Evolutionary conservation across 2,113 vertebrate species (phyloP), one percentile per base, ranked within the genome.

Genomic region (Clarias batrachus): DNA sequence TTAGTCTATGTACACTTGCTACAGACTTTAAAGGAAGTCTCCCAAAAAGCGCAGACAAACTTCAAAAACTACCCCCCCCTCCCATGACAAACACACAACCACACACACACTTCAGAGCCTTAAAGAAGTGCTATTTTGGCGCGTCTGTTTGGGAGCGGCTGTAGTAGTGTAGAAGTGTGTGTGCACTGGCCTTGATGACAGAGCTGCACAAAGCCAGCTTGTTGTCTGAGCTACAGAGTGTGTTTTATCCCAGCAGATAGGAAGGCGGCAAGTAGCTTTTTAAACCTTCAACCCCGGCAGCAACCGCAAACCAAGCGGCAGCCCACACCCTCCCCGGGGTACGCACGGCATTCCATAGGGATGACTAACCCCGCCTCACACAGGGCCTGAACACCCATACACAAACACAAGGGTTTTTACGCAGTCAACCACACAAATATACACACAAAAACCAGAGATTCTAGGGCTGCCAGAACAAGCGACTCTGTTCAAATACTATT

Each of bases 231-330:
- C 76, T 86, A 93, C 91, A 93, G 93, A 94, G 92, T 89, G 83
- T 91, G 90, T 88, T 87, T 93, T 95, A 95, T 95, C 94, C 94
- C 90, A 86, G 86, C 92, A 93, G 94, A 93, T 92, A 96, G 93
- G 91, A 90, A 95, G 94, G 92, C 91, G 90, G 92, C 87, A 92
- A 92, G 92, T 92, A 87, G 91, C 93, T 92, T 91, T 92, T 89
- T 93, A 81, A 94, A 93, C 93, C 93, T 93, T 94, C 93, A 94
- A 94, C 93, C 94, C 94, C 94, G 87, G 92, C 89, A 92, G 92
- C 90, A 92, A 92, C 95, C 93, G 84, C 96, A 96, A 96, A 96
- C 91, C 94, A 95, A 96, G 94, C 94, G 92, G 92, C 92, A 95
- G 95, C 95, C 95, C 95, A 95, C 92, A 90, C 93, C 95, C 89